These are phyloP conservation scores for Silurus asotus DNA, from an alignment of 2,113 vertebrate genomes.

Conservation along the genomic window DNA sequence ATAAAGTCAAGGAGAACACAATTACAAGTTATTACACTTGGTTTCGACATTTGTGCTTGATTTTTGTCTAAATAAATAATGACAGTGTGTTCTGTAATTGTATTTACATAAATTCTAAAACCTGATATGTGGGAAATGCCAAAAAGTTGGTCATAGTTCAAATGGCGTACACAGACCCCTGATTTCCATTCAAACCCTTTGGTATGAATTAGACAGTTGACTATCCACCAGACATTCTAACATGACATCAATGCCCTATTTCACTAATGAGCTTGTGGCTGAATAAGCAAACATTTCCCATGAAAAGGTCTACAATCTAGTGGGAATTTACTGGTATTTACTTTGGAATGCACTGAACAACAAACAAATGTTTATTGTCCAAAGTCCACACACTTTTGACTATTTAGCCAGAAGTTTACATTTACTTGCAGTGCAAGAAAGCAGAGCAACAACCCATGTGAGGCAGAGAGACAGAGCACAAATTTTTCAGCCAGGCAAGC, in stretches of 20 bases:
- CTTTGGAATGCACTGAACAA: not conserved
- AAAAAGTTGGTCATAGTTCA: not conserved
- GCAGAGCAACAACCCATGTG: too few species aligned
- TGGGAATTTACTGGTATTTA: not conserved
- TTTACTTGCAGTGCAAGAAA: too few species aligned
- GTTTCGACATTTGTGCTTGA: too few species aligned
- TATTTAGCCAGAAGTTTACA: not conserved
- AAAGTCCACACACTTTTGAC: not conserved
- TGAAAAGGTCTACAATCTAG: not conserved
- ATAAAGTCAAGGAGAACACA: too few species aligned
- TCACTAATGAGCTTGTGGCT: not conserved
- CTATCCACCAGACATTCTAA: not conserved
- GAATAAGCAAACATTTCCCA: not conserved
- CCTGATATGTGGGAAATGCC: too few species aligned
- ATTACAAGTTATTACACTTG: too few species aligned
- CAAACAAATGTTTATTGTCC: not conserved
- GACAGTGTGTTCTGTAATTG: too few species aligned
- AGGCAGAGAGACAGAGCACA: too few species aligned
- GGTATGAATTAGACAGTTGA: not conserved
- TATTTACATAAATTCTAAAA: too few species aligned
- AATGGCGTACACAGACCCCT: not conserved
- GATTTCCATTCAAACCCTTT: not conserved
- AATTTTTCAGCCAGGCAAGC: too few species aligned
- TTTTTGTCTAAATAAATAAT: too few species aligned
- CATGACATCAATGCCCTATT: not conserved